phyloP scores from a whole-genome alignment of 2,888 invertebrate genomes.

The Aspidapion aeneum region DNA sequence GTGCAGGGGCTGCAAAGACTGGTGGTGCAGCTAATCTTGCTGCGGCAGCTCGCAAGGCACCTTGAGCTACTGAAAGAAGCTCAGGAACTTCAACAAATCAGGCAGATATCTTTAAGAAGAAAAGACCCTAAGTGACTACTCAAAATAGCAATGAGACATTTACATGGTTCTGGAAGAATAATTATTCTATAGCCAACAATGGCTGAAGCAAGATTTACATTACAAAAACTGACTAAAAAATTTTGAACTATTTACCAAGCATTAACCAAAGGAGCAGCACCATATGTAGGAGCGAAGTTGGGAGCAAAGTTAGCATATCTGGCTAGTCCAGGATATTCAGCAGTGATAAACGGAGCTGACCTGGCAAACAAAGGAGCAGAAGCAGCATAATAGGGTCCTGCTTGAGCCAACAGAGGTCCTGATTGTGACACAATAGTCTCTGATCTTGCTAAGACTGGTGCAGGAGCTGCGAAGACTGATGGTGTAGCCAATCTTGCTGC shows the following conservation, averaged over 20 bases:
- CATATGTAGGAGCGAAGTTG: background rate
- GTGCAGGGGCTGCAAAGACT: slow-evolving; percentile 6
- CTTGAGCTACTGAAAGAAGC: too few relatives aligned
- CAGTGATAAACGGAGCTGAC: background rate
- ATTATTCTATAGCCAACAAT: too few relatives aligned
- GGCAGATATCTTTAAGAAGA: too few relatives aligned
- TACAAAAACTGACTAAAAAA: background rate
- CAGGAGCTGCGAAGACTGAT: slow-evolving; percentile 8
- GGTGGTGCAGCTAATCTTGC: slow-evolving; percentile 14
- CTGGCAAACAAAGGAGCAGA: slow-evolving; percentile 17
- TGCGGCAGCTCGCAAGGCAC: too few relatives aligned
- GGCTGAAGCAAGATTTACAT: background rate
- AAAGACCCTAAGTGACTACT: too few relatives aligned
- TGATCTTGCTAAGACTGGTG: background rate
- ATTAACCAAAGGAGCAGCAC: background rate
- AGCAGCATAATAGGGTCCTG: slow-evolving; percentile 4
- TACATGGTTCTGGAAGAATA: too few relatives aligned
- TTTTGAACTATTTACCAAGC: background rate
- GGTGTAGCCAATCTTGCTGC: slow-evolving; percentile 15
- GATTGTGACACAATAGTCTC: background rate
- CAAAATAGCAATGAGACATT: too few relatives aligned
- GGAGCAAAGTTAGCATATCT: background rate
- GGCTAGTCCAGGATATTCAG: background rate
- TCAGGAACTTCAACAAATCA: too few relatives aligned
- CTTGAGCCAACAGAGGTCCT: background rate